Evolutionary conservation across 2,113 vertebrate genomes (phyloP).

Genomic region (Oriolus oriolus): DNA sequence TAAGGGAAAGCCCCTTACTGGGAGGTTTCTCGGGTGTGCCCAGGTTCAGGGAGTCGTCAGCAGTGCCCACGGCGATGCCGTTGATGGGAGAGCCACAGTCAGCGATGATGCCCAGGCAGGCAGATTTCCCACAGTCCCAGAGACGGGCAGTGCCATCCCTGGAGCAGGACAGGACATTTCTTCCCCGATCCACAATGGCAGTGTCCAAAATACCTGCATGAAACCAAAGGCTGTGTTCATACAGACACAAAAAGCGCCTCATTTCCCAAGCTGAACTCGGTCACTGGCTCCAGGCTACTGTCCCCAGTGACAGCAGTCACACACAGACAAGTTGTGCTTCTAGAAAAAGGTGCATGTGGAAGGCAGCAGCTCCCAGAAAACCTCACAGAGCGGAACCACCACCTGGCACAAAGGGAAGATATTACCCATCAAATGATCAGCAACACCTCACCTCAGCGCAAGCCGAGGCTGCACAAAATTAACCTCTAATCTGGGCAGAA

Average conservation of each 20-base stretch:
- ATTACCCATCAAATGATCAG: neutral
- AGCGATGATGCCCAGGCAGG: constrained; percentile 67
- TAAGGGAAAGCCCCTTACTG: constrained; percentile 51
- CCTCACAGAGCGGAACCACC: rapidly evolving
- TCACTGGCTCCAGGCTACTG: neutral
- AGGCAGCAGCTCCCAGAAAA: neutral
- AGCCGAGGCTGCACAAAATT: rapidly evolving
- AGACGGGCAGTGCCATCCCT: constrained; percentile 75
- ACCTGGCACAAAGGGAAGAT: neutral
- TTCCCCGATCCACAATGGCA: constrained; percentile 75
- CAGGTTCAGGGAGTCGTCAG: constrained; percentile 69
- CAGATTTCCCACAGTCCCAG: constrained; percentile 76
- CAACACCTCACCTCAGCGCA: neutral
- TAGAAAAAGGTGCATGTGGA: neutral
- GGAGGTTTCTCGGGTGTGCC: constrained; percentile 62
- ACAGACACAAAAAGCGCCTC: neutral
- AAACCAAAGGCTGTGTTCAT: neutral
- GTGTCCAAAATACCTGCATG: constrained; percentile 73
- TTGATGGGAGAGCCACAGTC: constrained; percentile 73
- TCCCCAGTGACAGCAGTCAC: neutral
- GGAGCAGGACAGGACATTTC: constrained; percentile 76
- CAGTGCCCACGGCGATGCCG: constrained; percentile 58
- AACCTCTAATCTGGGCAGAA: neutral
- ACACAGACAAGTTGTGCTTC: neutral
- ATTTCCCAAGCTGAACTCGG: neutral